Base-by-base conservation (phyloP, 2,888 invertebrate species). In the Ophioninae sp. region DNA sequence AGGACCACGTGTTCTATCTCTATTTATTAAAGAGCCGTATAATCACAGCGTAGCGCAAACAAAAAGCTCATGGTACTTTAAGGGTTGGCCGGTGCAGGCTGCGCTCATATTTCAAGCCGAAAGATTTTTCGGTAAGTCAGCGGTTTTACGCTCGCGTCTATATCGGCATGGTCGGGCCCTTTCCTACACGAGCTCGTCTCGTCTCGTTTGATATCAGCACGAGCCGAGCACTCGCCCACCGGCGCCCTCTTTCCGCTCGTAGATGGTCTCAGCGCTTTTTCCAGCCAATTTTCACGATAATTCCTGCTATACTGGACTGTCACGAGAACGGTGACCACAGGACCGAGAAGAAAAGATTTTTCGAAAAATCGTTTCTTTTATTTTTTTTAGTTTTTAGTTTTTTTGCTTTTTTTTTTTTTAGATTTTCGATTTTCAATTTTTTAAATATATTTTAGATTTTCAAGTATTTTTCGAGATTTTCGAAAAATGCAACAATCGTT, bases 111-210 rank as follows among this genome's bases (percentile, higher is more conserved):
- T 81, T 84, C 84, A 84, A 81, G 73, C 73, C 75, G 64, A 30
- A 64, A 84, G 79, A 79, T 50, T 84, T 84, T 84, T 84, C 76
- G 72, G 78, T 84, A 84, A 81, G 84, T 84, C 84, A 84, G 84
- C 84, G 81, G 44, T 84, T 84, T 81, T 84, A 39, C 84, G 62
- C 62, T 70, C 78, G 21, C 41, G 21, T 37, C 70, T 78, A 30
- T 64, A 8, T n/a, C 37, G 21, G 37, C 23, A 13, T 37, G 7
- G 6, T 59, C 20, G 44, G 5, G 44, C 68, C 68, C 61, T 68
- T 74, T 50, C 30, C 79, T 67, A 56, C 50, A 30, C 68, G 83
- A 73, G 68, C 73, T 80, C 80, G 30, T 83, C 73, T 80, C 80
- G 30, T 83, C 83, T 81, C 78, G 76, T 72, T 76, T 73, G 44